Base-by-base conservation (phyloP, 2,888 invertebrate genomes). In the Hydriomena furcata region DNA sequence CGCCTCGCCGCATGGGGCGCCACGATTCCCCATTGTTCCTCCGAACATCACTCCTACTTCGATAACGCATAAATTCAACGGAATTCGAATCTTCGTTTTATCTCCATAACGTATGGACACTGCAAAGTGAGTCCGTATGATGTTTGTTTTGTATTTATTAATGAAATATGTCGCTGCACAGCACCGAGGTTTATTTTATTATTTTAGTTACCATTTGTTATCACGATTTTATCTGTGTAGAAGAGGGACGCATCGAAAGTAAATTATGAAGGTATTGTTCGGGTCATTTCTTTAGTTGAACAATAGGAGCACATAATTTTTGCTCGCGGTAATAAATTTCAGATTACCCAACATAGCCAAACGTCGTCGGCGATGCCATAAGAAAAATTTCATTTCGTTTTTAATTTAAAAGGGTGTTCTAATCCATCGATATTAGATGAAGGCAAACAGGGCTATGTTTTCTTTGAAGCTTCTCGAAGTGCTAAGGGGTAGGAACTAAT, bases 151-250 rank as follows among this genome's bases (percentile, higher is more conserved):
- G 79, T 73, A 82, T 89, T 90, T 89, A 86, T 89, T 90, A 90
- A 89, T 90, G 87, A 89, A 90, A 90, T 90, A 90, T 89, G 88
- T 88, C 88, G 87, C 86, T 85, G 76, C 79, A 75, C 78, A 75
- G 73, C 73, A 55, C 55, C 66, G 74, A 66, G 73, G 82, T 71
- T 86, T 86, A 86, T 89, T 88, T 87, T 89, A 85, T 89, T 89
- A 87, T 88, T 88, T 89, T 87, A 88, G 87, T 89, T 85, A 87
- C 85, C 86, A 88, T 89, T 88, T 84, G 86, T 90, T 90, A 88
- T 90, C 88, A 90, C 87, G 89, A 88, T 83, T 89, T 87, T 88
- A 89, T 89, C 89, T 86, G 77, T 71, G 80, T 83, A 82, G 84
- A 77, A 81, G 77, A 79, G 35, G 24, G 78, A 81, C 82, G 82